Evolutionary conservation across 2,888 invertebrate genomes (phyloP), one percentile per base, ranked within the genome.

Genomic region (Parthenolecanium corni): DNA sequence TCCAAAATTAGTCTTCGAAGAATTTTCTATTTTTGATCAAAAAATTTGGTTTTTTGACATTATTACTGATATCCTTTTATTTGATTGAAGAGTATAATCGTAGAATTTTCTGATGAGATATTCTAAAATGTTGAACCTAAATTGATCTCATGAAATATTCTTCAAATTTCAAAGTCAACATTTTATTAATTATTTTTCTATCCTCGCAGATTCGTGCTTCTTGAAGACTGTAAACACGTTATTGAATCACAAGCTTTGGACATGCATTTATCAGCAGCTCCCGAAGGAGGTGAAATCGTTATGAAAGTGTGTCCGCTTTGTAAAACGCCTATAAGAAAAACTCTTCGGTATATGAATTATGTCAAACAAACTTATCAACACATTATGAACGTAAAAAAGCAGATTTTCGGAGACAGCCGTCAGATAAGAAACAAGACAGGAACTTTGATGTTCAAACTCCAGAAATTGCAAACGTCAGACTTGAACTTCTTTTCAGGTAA

Each of bases 291-390:
- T 3, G 70, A 70, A 65, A 70, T 73, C 16, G 66, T 67, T 23
- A 69, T 74, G 46, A 75, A 75, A 66, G 57, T 63, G 1, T 84
- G 84, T 69, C 83, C 83, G 0, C 71, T 70, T 64, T 84, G 84
- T 69, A 79, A 78, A 57, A 78, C 78, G 18, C 75, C 78, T 0
- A 79, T 85, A 14, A 73, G 78, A 16, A 77, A 76, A 67, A 81
- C 79, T 2, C 72, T 74, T 47, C 76, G 82, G 16, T 83, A 81
- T 71, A 78, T 79, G 65, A 76, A 80, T 65, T 66, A 74, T 2
- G 74, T 83, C 11, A 75, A 74, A 65, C 64, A 61, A 74, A 76
- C 70, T 2, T 67, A 73, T 6, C 52, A 64, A 18, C 72, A 75
- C 62, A 72, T 77, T 24, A 70, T 71, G 63, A 53, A 66, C 11